These are phyloP conservation scores for Phocoena sinus DNA, from an alignment of 2,113 vertebrate species.

Conservation along the genomic window DNA sequence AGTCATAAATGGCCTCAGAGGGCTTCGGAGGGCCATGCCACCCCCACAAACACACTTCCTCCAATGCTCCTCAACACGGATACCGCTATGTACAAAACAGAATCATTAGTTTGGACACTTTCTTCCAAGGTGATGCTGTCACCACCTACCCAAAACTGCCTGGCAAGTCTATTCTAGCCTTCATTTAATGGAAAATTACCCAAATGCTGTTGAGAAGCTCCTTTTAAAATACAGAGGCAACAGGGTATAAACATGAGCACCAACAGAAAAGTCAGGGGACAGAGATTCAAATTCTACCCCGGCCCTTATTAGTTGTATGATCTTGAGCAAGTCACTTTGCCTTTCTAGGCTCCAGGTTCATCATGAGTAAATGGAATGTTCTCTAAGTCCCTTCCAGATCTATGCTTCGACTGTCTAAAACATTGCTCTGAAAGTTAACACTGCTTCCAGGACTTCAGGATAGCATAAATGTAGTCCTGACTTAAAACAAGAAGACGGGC, in stretches of 20 bases:
- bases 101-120: not conserved
- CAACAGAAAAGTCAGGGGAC: not conserved
- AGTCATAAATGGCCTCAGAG: not conserved
- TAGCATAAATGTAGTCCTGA: not conserved
- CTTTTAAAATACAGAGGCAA: conserved; percentile 12
- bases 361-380: not conserved
- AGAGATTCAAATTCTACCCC: not conserved
- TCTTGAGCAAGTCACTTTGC: not conserved
- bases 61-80: not conserved
- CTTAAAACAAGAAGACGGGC: not conserved
- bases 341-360: not conserved
- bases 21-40: not conserved
- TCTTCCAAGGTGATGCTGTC: not conserved
- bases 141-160: not conserved
- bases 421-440: not conserved
- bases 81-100: not conserved
- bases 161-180: not conserved
- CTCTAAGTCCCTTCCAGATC: not conserved
- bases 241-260: not conserved
- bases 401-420: not conserved
- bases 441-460: not conserved
- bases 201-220: not conserved
- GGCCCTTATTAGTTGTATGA: not conserved
- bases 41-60: not conserved
- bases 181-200: not conserved